A percentile compares a stretch with the other conserved stretches of the same genome.
These are phyloP conservation scores for Caenorhabditis virilis DNA, from an alignment of 2,888 invertebrate species.

Conservation along the genomic window DNA sequence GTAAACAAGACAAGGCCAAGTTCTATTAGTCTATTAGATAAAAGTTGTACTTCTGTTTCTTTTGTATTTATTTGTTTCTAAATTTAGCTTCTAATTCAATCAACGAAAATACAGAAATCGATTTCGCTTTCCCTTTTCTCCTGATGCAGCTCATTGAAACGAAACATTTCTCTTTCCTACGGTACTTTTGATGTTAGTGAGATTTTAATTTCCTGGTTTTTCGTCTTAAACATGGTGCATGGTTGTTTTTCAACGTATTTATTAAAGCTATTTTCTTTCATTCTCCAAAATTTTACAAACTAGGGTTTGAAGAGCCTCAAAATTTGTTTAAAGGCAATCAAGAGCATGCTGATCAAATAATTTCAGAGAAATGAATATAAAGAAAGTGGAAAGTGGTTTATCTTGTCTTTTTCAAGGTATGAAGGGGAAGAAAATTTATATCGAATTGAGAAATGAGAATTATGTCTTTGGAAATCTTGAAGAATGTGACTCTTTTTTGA, in stretches of 20 bases:
- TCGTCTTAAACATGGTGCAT: constrained; percentile 20
- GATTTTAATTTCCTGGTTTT: constrained; percentile 1
- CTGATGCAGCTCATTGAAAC: too few species aligned
- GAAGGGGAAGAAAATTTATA: constrained; percentile 20
- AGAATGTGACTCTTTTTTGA: constrained; percentile 17
- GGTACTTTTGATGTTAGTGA: not conserved
- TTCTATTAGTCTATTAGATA: constrained; percentile 57
- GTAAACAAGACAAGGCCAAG: constrained; percentile 66
- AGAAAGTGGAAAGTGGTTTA: constrained; percentile 14
- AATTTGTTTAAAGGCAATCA: too few species aligned
- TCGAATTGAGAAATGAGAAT: constrained; percentile 19
- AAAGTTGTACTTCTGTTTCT: not conserved
- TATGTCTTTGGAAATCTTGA: constrained; percentile 25
- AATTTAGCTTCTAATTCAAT: not conserved
- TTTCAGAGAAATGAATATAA: constrained; percentile 12
- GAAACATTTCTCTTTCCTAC: not conserved
- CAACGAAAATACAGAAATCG: not conserved
- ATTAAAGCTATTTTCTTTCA: constrained; percentile 1
- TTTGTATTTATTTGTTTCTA: not conserved
- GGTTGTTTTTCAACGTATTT: constrained; percentile 5
- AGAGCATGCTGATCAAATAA: too few species aligned
- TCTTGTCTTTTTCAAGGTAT: constrained; percentile 25
- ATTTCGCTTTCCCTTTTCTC: not conserved
- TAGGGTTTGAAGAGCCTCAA: too few species aligned
- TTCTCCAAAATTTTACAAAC: too few species aligned